phyloP scores from a whole-genome alignment of 2,113 vertebrate genomes.

The Scortum barcoo region DNA sequence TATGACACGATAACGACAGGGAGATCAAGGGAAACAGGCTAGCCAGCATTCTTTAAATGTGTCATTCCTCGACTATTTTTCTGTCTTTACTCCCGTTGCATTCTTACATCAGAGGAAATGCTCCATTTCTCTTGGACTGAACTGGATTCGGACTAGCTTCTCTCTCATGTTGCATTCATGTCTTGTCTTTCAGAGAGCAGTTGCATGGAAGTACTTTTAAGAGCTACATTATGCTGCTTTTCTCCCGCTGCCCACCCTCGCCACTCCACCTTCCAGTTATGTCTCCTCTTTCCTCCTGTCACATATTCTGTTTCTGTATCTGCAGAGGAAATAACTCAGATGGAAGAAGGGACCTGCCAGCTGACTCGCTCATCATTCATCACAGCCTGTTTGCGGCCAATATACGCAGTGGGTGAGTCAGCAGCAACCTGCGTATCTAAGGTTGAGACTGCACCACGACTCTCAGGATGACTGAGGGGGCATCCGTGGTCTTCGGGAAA shows the following conservation, averaged over 20 bases:
- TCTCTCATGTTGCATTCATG: slow-evolving; percentile 40
- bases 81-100: slow-evolving; percentile 41
- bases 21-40: slow-evolving; percentile 56
- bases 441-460: slow-evolving; percentile 42
- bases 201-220: slow-evolving; percentile 48
- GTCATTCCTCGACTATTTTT: slow-evolving; percentile 61
- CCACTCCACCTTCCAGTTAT: slow-evolving; percentile 36
- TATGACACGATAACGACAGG: slow-evolving; percentile 51
- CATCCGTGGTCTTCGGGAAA: slow-evolving; percentile 61
- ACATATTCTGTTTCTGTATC: slow-evolving; percentile 52
- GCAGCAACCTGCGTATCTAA: slow-evolving; percentile 59
- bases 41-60: slow-evolving; percentile 59
- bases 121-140: slow-evolving; percentile 38
- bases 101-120: slow-evolving; percentile 65
- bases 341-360: slow-evolving; percentile 68
- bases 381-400: slow-evolving; percentile 67
- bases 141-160: slow-evolving; percentile 30
- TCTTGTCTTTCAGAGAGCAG: slow-evolving; percentile 44
- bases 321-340: slow-evolving; percentile 72
- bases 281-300: slow-evolving; percentile 35
- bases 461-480: slow-evolving; percentile 49
- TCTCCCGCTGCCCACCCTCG: slow-evolving; percentile 35
- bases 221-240: slow-evolving; percentile 47
- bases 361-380: slow-evolving; percentile 69
- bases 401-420: slow-evolving; percentile 72